Conservation (phyloP, 2,113 vertebrate genomes). For the Lanius ludovicianus region DNA sequence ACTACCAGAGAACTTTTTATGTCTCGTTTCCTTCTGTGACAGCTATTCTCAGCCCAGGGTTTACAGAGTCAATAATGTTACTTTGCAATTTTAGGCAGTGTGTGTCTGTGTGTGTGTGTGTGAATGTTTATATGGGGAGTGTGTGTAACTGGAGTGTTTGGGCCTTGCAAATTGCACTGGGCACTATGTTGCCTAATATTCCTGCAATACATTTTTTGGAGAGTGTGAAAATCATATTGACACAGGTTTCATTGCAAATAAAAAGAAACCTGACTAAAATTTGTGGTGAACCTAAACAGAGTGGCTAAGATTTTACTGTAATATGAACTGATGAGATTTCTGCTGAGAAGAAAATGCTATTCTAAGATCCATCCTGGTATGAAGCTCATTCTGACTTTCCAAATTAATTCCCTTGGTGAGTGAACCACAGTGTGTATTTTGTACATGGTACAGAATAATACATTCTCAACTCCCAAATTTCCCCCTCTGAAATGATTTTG, state of each 20-base stretch:
- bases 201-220: neutral
- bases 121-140: rapidly evolving
- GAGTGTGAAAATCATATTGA: neutral
- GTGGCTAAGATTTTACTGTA: neutral
- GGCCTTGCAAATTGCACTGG: neutral
- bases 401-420: neutral
- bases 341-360: neutral
- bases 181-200: neutral
- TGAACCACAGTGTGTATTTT: neutral
- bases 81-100: neutral
- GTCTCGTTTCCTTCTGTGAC: neutral
- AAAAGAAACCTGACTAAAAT: neutral
- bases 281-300: neutral
- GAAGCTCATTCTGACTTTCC: neutral
- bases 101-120: neutral
- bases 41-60: neutral
- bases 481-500: neutral
- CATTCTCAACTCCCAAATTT: neutral
- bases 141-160: neutral
- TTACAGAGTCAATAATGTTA: neutral
- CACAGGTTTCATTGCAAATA: neutral
- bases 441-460: neutral
- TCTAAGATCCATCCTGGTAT: neutral
- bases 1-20: neutral
- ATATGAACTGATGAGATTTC: neutral